These are phyloP conservation scores for Oxyruncus cristatus DNA, from an alignment of 2,113 vertebrate genomes.

Conservation along the genomic window DNA sequence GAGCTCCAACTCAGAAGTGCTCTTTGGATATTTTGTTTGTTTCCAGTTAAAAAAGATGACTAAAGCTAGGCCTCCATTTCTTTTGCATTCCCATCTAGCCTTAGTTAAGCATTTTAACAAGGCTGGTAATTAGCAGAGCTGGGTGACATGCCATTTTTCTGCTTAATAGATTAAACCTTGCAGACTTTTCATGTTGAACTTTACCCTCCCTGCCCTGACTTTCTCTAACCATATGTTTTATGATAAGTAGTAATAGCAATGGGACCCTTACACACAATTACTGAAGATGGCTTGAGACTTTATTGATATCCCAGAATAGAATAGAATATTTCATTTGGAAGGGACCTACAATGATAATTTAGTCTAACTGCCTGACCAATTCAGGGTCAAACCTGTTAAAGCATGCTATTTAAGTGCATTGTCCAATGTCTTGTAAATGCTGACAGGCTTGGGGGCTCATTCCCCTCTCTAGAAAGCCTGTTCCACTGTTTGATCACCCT, in stretches of 20 bases:
- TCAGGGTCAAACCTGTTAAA: background rate
- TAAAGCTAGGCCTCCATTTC: background rate
- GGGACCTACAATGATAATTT: background rate
- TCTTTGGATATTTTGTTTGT: background rate
- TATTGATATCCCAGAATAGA: background rate
- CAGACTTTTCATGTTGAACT: background rate
- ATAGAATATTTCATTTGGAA: background rate
- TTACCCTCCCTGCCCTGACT: background rate
- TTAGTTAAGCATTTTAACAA: background rate
- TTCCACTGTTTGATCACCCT: background rate
- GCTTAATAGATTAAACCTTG: background rate
- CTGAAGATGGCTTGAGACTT: slow-evolving; percentile 14
- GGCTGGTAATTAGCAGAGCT: background rate
- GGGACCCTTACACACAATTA: background rate
- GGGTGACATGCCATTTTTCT: background rate
- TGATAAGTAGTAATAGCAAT: background rate
- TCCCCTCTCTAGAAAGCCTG: background rate
- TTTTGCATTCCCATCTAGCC: background rate
- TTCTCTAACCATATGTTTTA: slow-evolving; percentile 19
- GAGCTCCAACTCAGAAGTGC: background rate
- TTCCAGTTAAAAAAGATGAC: background rate
- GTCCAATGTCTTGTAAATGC: background rate
- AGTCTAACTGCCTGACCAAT: background rate
- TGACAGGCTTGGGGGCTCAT: rapidly evolving
- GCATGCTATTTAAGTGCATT: background rate